Conservation (phyloP, 2,797 vertebrate species). For the Bradypodion ventrale region DNA sequence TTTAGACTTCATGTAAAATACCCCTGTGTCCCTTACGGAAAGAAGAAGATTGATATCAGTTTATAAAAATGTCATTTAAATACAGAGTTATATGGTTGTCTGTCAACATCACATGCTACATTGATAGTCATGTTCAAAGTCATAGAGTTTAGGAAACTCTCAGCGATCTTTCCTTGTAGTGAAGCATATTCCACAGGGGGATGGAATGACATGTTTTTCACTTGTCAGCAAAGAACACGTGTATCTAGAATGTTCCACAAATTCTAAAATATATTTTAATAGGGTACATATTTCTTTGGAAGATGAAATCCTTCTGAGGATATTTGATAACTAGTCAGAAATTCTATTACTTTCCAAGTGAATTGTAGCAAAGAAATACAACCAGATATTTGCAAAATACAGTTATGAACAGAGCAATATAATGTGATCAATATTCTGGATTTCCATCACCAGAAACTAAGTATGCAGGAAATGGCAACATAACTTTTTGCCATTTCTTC, state of each 20-base stretch:
- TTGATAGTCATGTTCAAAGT: conserved; percentile 55
- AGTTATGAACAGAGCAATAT: conserved; percentile 9
- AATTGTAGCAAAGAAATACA: conserved; percentile 27
- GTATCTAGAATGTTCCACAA: conserved; percentile 31
- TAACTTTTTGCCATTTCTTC: conserved; percentile 15
- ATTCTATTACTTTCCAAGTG: conserved; percentile 17
- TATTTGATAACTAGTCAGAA: conserved; percentile 36
- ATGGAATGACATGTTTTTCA: not conserved
- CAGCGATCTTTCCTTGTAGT: conserved; percentile 34
- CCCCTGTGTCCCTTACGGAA: conserved; percentile 6
- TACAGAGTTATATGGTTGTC: conserved; percentile 46
- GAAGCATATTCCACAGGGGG: conserved; percentile 35
- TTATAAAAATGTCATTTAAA: conserved; percentile 35
- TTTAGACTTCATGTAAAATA: conserved; percentile 14
- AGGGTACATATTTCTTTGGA: not conserved
- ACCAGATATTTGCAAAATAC: not conserved
- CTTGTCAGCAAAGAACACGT: conserved; percentile 17
- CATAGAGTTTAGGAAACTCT: conserved; percentile 22
- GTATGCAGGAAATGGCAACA: not conserved
- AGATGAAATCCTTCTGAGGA: conserved; percentile 52
- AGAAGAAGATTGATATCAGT: not conserved
- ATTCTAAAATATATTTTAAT: conserved; percentile 36
- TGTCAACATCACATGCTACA: conserved; percentile 36
- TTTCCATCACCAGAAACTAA: conserved; percentile 27
- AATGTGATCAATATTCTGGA: conserved; percentile 10